Conservation (phyloP, 2,113 vertebrate species). For the Pluvianellus socialis region DNA sequence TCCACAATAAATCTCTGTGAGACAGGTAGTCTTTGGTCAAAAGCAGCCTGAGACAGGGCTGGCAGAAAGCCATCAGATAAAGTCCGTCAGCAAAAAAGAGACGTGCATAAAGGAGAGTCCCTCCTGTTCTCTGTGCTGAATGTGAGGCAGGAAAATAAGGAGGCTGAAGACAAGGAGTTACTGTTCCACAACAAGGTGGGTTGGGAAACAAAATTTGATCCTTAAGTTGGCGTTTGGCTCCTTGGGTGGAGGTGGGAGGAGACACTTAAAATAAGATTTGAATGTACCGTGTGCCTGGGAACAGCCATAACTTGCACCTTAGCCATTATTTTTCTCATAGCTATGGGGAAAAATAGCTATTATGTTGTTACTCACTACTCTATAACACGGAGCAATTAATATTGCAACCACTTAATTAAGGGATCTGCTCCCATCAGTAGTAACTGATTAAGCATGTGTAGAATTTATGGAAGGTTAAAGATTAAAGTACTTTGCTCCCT, state of each 20-base stretch:
- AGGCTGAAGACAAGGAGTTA: not conserved
- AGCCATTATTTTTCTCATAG: not conserved
- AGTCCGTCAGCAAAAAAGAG: not conserved
- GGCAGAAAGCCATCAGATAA: not conserved
- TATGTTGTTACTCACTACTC: not conserved
- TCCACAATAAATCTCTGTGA: not conserved
- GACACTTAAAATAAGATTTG: not conserved
- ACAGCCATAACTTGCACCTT: not conserved
- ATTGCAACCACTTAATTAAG: not conserved
- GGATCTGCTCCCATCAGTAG: not conserved
- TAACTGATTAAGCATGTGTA: not conserved
- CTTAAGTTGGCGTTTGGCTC: not conserved
- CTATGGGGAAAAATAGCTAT: not conserved
- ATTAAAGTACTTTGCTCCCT: not conserved
- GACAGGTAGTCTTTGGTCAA: not conserved
- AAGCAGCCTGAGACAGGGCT: not conserved
- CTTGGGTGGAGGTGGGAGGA: not conserved
- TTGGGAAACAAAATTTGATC: not conserved
- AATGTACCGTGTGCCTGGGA: not conserved
- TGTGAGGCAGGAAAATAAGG: not conserved
- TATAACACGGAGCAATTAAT: not conserved
- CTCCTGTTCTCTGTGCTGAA: not conserved
- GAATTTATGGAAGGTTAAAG: not conserved
- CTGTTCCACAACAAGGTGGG: not conserved
- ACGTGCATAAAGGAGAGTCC: not conserved